These are phyloP conservation scores for Timema cristinae DNA, from an alignment of 2,888 invertebrate genomes.

Conservation along the genomic window DNA sequence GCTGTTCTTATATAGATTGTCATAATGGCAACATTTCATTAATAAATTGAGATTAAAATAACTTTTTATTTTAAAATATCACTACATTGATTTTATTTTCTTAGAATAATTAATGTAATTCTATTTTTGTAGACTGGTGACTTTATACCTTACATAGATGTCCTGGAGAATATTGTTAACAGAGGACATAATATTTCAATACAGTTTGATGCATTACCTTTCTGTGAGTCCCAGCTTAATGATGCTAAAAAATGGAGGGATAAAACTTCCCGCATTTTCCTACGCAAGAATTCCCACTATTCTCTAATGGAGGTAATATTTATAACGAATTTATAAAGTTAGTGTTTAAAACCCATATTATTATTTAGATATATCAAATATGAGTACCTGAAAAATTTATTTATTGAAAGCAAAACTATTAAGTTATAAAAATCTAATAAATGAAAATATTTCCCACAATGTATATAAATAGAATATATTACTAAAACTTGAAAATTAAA, in stretches of 20 bases:
- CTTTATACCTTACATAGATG: slow-evolving; percentile 82
- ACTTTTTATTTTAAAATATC: no score
- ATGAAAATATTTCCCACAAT: background rate
- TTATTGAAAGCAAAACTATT: background rate
- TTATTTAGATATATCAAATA: no score
- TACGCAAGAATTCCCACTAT: slow-evolving; percentile 72
- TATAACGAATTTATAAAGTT: no score
- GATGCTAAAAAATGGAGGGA: slow-evolving; percentile 82
- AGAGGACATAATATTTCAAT: slow-evolving; percentile 75
- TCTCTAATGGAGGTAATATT: slow-evolving; percentile 58
- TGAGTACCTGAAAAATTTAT: no score
- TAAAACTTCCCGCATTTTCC: slow-evolving; percentile 77
- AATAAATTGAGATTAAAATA: no score
- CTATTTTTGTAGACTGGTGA: slow-evolving; percentile 63
- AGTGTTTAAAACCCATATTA: no score
- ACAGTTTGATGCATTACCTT: slow-evolving; percentile 70
- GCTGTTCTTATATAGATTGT: no score
- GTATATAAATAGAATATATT: no score
- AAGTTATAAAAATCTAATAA: background rate
- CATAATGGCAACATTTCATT: no score
- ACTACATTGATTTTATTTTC: no score
- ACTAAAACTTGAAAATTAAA: no score
- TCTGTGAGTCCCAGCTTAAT: slow-evolving; percentile 70
- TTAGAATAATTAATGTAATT: no score
- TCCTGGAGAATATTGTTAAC: slow-evolving; percentile 73